Conservation (phyloP, 2,888 invertebrate genomes). For the Agapetus fuscipes region DNA sequence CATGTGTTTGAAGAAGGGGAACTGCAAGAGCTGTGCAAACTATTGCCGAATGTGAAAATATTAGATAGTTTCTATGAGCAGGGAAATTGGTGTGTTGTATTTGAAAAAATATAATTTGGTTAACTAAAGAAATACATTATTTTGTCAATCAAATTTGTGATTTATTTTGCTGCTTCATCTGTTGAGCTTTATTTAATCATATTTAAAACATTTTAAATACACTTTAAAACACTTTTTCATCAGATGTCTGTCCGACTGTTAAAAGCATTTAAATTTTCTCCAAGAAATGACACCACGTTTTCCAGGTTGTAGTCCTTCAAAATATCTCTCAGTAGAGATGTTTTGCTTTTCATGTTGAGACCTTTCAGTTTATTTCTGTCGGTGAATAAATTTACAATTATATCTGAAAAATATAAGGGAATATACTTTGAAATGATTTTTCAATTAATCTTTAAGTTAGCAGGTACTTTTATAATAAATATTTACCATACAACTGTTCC, state of each 20-base stretch:
- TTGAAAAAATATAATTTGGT: slow-evolving; percentile 48
- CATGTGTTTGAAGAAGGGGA: slow-evolving; percentile 88
- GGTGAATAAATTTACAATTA: slow-evolving; percentile 57
- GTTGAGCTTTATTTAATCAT: neutral
- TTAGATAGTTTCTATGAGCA: slow-evolving; percentile 80
- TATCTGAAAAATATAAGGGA: slow-evolving; percentile 37
- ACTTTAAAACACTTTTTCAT: no score
- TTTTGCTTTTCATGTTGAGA: slow-evolving; percentile 47
- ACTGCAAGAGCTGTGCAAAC: slow-evolving; percentile 54
- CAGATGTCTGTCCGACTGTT: no score
- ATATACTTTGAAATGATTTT: slow-evolving; percentile 8
- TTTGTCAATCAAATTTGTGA: no score
- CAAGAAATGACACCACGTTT: no score
- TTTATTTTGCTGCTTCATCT: no score
- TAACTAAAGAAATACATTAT: no score
- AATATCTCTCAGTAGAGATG: slow-evolving; percentile 43
- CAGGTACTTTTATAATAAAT: no score
- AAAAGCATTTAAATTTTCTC: no score
- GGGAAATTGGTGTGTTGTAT: slow-evolving; percentile 90
- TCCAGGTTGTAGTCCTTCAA: slow-evolving; percentile 50
- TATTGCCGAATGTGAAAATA: slow-evolving; percentile 45
- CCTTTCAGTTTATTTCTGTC: slow-evolving; percentile 64
- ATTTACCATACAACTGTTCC: slow-evolving; percentile 13
- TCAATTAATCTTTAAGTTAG: slow-evolving; percentile 1
- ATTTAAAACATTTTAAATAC: no score